phyloP scores from a whole-genome alignment of 2,113 vertebrate species.

The Misgurnus mizolepis region DNA sequence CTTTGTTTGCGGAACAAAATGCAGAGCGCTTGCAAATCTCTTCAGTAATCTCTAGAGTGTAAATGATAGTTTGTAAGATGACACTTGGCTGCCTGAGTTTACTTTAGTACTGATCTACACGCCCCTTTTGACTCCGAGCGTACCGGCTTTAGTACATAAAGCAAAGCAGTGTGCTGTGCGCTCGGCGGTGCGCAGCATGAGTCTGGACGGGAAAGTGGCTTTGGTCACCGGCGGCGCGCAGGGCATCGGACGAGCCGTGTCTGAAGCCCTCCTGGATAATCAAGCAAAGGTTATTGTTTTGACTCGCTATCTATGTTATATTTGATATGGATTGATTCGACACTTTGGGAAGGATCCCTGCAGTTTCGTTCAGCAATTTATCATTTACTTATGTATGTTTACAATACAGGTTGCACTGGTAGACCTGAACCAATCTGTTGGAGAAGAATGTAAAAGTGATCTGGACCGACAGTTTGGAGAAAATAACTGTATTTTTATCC shows the following conservation, averaged over 20 bases:
- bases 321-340: neutral
- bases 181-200: slow-evolving; percentile 72
- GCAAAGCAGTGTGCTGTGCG: slow-evolving; percentile 50
- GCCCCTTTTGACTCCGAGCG: slow-evolving; percentile 42
- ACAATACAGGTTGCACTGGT: slow-evolving; percentile 66
- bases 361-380: too few species aligned
- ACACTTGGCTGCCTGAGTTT: slow-evolving; percentile 57
- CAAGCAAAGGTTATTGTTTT: slow-evolving; percentile 82
- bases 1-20: neutral
- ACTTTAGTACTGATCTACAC: slow-evolving; percentile 50
- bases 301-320: neutral
- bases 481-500: slow-evolving; percentile 80
- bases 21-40: neutral
- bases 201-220: slow-evolving; percentile 88
- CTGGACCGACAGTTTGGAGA: slow-evolving; percentile 84
- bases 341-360: too few species aligned
- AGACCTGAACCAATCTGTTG: slow-evolving; percentile 81
- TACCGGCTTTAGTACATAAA: slow-evolving; percentile 54
- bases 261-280: slow-evolving; percentile 80
- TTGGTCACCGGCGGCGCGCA: slow-evolving; percentile 95
- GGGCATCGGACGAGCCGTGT: slow-evolving; percentile 89
- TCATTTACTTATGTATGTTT: too few species aligned
- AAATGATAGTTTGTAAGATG: slow-evolving; percentile 55
- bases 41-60: slow-evolving; percentile 2
- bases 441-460: slow-evolving; percentile 78